phyloP scores from a whole-genome alignment of 2,888 invertebrate genomes.

The Spodoptera littoralis region DNA sequence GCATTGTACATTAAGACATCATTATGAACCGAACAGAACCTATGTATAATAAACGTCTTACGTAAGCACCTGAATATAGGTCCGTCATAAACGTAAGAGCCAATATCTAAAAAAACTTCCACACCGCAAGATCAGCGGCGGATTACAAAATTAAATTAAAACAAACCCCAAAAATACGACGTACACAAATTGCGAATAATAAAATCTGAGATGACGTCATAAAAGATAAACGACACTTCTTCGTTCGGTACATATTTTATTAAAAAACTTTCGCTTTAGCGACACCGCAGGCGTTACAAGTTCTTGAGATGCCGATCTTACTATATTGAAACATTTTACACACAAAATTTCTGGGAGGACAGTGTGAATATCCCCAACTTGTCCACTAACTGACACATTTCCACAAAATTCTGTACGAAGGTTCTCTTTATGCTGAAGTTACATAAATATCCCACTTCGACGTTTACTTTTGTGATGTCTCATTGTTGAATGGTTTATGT shows the following conservation, averaged over 20 bases:
- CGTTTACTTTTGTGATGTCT: constrained; percentile 5
- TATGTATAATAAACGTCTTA: no score
- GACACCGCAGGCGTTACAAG: constrained; percentile 61
- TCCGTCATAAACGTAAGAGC: no score
- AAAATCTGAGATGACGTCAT: constrained; percentile 68
- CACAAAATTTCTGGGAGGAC: constrained; percentile 59
- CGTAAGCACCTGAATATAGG: no score
- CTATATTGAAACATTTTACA: constrained; percentile 78
- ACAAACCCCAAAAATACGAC: constrained; percentile 50
- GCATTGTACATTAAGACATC: no score
- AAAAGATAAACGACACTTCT: constrained; percentile 67
- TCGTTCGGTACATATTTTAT: constrained; percentile 65
- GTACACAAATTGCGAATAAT: constrained; percentile 66
- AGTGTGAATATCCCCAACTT: constrained; percentile 36
- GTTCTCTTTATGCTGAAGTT: constrained; percentile 14
- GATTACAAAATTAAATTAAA: constrained; percentile 52
- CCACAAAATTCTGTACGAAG: constrained; percentile 39
- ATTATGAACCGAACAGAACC: no score
- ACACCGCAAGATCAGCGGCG: constrained; percentile 2
- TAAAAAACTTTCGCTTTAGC: constrained; percentile 66
- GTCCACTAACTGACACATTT: constrained; percentile 39
- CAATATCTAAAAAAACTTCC: constrained; percentile 1
- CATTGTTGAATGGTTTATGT: constrained; percentile 9
- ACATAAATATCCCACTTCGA: constrained; percentile 26
- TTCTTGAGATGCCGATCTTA: constrained; percentile 63